phyloP scores from a whole-genome alignment of 2,113 vertebrate genomes.

The Menura novaehollandiae region DNA sequence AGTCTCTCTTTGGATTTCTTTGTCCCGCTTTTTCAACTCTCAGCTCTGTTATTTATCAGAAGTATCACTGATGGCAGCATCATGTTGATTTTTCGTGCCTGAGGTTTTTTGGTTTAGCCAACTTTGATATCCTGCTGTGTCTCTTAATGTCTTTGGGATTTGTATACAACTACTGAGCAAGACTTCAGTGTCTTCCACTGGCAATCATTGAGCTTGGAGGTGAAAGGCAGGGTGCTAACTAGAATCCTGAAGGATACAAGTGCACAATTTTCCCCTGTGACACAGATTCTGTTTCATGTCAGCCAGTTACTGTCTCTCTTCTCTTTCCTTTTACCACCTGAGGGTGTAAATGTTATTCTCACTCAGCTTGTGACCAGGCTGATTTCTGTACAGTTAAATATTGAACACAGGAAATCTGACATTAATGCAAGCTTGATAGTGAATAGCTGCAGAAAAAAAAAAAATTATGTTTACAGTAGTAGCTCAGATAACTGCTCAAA shows the following conservation, averaged over 20 bases:
- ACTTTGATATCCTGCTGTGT: not conserved
- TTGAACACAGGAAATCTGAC: not conserved
- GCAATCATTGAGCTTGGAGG: not conserved
- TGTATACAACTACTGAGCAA: not conserved
- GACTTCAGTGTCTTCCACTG: not conserved
- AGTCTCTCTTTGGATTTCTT: not conserved
- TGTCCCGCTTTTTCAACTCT: not conserved
- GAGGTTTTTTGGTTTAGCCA: not conserved
- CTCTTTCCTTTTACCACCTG: not conserved
- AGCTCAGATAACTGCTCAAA: not conserved
- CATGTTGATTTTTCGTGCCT: not conserved
- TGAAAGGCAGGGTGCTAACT: not conserved
- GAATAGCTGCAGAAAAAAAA: not conserved
- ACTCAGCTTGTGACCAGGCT: not conserved
- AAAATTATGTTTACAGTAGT: not conserved
- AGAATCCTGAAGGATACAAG: not conserved
- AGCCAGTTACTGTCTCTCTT: not conserved
- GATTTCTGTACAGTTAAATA: not conserved
- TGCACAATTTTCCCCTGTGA: not conserved
- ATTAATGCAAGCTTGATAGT: not conserved
- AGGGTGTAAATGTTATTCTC: not conserved
- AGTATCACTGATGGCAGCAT: not conserved
- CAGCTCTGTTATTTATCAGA: not conserved
- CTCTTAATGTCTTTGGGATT: not conserved
- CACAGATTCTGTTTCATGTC: not conserved